Evolutionary conservation across 2,797 vertebrate species (phyloP).

Genomic region (Phyllotis vaccarum): DNA sequence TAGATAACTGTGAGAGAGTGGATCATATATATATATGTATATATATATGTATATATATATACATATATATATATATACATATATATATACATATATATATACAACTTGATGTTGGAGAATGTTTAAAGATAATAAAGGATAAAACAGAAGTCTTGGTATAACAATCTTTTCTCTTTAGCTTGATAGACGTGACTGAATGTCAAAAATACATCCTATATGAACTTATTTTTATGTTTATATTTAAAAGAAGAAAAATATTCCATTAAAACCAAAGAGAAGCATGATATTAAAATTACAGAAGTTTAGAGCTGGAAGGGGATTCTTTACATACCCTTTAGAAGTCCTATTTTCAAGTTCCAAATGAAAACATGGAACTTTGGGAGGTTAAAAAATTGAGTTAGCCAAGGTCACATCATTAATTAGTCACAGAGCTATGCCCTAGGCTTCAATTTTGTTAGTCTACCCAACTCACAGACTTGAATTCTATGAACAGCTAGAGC

Average conservation of each 20-base stretch:
- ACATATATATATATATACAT: not conserved
- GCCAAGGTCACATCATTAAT: not conserved
- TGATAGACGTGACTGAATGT: not conserved
- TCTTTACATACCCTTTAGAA: not conserved
- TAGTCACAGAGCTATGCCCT: not conserved
- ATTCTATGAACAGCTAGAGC: not conserved
- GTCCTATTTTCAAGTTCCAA: not conserved
- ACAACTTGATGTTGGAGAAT: not conserved
- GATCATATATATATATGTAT: too few relatives aligned
- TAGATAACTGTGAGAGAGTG: not conserved
- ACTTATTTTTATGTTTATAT: conserved; percentile 27
- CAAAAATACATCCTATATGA: not conserved
- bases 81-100: too few relatives aligned
- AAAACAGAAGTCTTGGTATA: not conserved
- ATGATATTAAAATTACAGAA: not conserved
- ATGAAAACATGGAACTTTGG: not conserved
- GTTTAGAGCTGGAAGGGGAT: not conserved
- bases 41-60: too few relatives aligned
- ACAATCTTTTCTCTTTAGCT: not conserved
- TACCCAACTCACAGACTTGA: not conserved
- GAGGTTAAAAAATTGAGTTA: conserved; percentile 29
- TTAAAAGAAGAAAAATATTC: conserved; percentile 12
- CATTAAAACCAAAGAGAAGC: conserved; percentile 20
- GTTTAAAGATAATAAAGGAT: not conserved
- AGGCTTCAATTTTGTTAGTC: not conserved